Evolutionary conservation across 2,888 invertebrate genomes (phyloP), one percentile per base, ranked within the genome.

Genomic region (Cheilosia scutellata): DNA sequence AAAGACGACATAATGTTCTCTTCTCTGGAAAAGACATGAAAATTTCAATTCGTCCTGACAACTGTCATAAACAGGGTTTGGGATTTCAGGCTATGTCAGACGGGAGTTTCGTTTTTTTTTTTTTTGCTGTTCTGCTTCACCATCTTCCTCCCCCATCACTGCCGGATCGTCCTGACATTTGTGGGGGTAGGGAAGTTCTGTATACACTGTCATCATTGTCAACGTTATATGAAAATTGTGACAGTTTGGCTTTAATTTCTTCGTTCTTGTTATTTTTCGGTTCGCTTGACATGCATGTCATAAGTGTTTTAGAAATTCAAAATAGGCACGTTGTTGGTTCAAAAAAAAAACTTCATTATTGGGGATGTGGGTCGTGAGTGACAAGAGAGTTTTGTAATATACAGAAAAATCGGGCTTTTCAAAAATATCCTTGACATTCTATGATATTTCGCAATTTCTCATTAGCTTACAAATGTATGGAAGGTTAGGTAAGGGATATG

Each of bases 51-150:
- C 87, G 79, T 88, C 86, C 86, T 88, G 89, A 88, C 88, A 89
- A 88, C 88, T 89, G 89, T 89, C 89, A 89, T 88, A 89, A 89
- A 89, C 89, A 89, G 88, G 76, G 82, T 86, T 86, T 82, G 82
- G 71, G 76, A 82, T 86, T 86, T 82, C 82, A 86, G 82, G 49
- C 82, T 86, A 80, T 76, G 86, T 76, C 82, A 86, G 84, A 42
- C 74, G 60, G 3, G 40, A 4, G 60, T 58, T 70, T n/a, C n/a
- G n/a, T n/a, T n/a, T n/a, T n/a, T n/a, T n/a, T n/a, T n/a, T 76
- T 63, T 65, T 68, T 63, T 70, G n/a, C 40, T n/a, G n/a, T n/a
- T n/a, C 33, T 60, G 25, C 40, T 72, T 25, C 55, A 25, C 63
- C 33, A 13, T 42, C 40, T 62, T 68, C 60, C 62, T 77, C 44